These are phyloP conservation scores for Gonioctena quinquepunctata DNA, from an alignment of 1,140 invertebrate genomes.

Conservation along the genomic window DNA sequence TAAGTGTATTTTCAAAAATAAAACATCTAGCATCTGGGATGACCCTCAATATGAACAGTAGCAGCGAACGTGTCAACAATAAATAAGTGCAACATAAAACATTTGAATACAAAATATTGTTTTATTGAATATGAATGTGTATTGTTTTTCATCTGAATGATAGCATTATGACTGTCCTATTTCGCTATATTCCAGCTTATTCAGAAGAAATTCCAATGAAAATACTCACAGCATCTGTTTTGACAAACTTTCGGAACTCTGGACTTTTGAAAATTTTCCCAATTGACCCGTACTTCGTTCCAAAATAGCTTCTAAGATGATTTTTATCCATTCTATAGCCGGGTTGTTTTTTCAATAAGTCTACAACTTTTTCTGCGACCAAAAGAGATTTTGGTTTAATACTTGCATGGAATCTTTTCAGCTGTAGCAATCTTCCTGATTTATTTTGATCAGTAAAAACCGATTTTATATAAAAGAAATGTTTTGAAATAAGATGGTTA, in stretches of 20 bases:
- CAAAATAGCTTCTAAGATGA: conserved; percentile 57
- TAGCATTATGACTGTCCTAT: neutral
- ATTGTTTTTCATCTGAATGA: too few species aligned
- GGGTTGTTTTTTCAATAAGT: conserved; percentile 61
- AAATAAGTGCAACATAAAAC: too few species aligned
- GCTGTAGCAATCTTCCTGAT: conserved; percentile 62
- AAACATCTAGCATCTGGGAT: too few species aligned
- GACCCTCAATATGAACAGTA: too few species aligned
- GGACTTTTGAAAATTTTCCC: conserved; percentile 60
- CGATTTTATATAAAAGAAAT: conserved; percentile 56
- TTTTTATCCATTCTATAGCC: conserved; percentile 60
- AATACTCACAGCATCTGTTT: conserved; percentile 51
- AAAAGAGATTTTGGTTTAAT: conserved; percentile 62
- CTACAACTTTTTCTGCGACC: conserved; percentile 61
- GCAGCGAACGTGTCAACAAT: too few species aligned
- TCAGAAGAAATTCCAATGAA: neutral
- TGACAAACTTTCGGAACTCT: conserved; percentile 57
- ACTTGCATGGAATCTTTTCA: conserved; percentile 65
- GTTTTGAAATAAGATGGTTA: conserved; percentile 68
- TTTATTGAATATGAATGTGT: too few species aligned
- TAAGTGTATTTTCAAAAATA: too few species aligned
- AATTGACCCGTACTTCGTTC: conserved; percentile 53
- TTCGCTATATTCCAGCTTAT: neutral
- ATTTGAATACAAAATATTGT: too few species aligned
- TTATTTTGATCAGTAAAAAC: conserved; percentile 33